phyloP scores from a whole-genome alignment of 1,140 invertebrate species.

The Hycleus phaleratus region DNA sequence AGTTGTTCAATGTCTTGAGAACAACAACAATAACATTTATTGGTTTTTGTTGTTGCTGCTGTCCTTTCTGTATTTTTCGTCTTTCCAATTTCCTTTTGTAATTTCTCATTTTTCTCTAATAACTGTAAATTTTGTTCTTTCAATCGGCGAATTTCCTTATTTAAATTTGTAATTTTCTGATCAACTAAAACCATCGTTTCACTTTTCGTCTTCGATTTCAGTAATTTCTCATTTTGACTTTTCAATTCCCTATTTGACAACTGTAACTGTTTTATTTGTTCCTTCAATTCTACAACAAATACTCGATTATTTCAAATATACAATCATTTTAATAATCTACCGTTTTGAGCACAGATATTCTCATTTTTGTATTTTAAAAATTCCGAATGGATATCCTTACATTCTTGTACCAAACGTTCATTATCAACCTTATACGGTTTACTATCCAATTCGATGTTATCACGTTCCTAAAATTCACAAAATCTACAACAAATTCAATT shows the following conservation, averaged over 20 bases:
- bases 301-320: not conserved
- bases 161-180: slow-evolving; percentile 44
- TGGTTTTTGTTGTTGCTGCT: slow-evolving; percentile 31
- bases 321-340: slow-evolving; percentile 27
- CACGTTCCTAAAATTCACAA: slow-evolving; percentile 45
- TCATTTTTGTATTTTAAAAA: slow-evolving; percentile 59
- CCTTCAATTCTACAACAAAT: slow-evolving; percentile 48
- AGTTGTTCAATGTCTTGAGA: not conserved
- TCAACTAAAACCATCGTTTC: slow-evolving; percentile 40
- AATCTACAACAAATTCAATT: slow-evolving; percentile 4
- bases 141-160: slow-evolving; percentile 44
- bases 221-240: slow-evolving; percentile 23
- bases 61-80: too few relatives aligned
- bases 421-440: slow-evolving; percentile 67
- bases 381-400: slow-evolving; percentile 62
- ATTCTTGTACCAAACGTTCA: slow-evolving; percentile 58
- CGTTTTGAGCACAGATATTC: slow-evolving; percentile 47
- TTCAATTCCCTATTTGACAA: slow-evolving; percentile 48
- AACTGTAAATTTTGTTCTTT: slow-evolving; percentile 43
- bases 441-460: slow-evolving; percentile 48
- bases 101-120: slow-evolving; percentile 38
- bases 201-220: slow-evolving; percentile 15
- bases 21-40: slow-evolving; percentile 42
- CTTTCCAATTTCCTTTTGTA: slow-evolving; percentile 18
- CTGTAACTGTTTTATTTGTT: slow-evolving; percentile 40